Evolutionary conservation across 2,113 vertebrate species (phyloP).

Genomic region (Hyaena hyaena): DNA sequence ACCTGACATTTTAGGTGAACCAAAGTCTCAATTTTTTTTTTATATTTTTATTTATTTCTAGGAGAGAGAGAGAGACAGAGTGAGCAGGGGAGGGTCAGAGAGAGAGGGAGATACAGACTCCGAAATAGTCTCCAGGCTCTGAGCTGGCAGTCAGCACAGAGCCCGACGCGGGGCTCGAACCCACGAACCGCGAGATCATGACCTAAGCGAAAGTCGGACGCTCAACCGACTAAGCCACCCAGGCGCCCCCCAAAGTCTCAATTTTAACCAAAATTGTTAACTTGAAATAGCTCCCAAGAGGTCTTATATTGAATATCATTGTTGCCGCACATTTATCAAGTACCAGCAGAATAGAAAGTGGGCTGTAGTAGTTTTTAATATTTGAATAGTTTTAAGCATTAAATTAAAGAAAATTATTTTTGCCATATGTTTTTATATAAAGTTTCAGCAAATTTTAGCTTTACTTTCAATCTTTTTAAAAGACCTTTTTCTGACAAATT

Average conservation of each 20-base stretch:
- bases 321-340: background rate
- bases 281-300: background rate
- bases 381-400: background rate
- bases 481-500: background rate
- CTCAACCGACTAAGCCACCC: too few relatives aligned
- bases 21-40: background rate
- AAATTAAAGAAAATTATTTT: background rate
- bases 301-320: background rate
- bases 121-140: too few relatives aligned
- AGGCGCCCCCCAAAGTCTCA: background rate
- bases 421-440: background rate
- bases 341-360: background rate
- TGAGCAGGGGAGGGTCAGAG: too few relatives aligned
- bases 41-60: too few relatives aligned
- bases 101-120: too few relatives aligned
- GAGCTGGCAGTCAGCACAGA: too few relatives aligned
- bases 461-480: constrained; percentile 2
- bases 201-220: too few relatives aligned
- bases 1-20: background rate
- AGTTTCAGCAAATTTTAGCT: constrained; percentile 12
- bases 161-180: too few relatives aligned
- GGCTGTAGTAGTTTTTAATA: background rate
- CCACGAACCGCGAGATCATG: too few relatives aligned
- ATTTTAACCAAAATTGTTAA: background rate
- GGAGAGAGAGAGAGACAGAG: too few relatives aligned